Evolutionary conservation across 2,113 vertebrate genomes (phyloP).

Genomic region (Parotia lawesii): DNA sequence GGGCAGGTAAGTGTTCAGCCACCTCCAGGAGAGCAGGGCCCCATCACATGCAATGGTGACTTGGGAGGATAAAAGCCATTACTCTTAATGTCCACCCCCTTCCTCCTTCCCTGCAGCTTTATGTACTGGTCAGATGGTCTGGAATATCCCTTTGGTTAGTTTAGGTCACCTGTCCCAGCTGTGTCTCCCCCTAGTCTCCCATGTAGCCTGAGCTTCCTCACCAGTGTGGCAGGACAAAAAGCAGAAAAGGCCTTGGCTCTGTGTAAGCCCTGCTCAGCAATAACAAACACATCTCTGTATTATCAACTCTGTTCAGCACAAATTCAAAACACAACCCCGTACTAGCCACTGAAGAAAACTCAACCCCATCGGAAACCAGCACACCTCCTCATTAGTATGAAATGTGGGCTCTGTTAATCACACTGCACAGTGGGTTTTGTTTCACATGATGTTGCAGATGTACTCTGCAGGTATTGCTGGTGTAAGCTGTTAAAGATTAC

Average conservation of each 20-base stretch:
- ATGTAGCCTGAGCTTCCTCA: background rate
- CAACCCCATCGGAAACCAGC: background rate
- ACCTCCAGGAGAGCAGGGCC: background rate
- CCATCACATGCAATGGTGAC: background rate
- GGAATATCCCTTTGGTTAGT: background rate
- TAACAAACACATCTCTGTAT: fast-evolving
- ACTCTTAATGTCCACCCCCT: background rate
- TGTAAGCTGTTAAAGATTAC: background rate
- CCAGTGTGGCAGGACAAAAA: fast-evolving
- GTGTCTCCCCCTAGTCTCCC: background rate
- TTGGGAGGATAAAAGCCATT: background rate
- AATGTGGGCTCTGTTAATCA: background rate
- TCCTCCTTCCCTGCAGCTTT: background rate
- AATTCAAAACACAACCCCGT: background rate
- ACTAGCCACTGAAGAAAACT: background rate
- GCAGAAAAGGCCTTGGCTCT: background rate
- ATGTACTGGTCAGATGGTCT: background rate
- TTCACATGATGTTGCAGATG: background rate
- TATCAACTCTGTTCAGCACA: background rate
- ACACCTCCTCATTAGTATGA: background rate
- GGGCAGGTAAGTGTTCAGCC: background rate
- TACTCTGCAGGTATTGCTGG: background rate
- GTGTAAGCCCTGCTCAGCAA: background rate
- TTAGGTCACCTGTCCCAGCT: background rate
- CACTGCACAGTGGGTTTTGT: background rate